A percentile compares a stretch with the other conserved stretches of the same genome.
Conservation (phyloP, 2,888 invertebrate species). For the Eilema sororculum region DNA sequence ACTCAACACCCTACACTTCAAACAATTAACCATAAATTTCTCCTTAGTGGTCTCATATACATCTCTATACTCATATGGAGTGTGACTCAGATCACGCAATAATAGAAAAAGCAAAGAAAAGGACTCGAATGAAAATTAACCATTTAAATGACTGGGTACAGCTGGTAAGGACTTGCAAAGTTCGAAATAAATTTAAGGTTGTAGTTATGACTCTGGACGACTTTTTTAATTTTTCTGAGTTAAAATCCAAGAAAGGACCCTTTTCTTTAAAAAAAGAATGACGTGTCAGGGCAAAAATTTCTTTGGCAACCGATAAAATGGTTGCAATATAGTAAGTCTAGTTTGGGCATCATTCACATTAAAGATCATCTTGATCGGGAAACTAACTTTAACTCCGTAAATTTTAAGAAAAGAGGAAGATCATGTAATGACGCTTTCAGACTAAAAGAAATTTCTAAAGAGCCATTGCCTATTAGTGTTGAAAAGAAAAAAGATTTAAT, state of each 20-base stretch:
- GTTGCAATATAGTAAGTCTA: constrained; percentile 11
- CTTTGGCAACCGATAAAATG: constrained; percentile 13
- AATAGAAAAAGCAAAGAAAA: no score
- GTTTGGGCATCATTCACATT: constrained; percentile 10
- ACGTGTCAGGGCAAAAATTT: no score
- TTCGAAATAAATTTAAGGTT: constrained; percentile 6
- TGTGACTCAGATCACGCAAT: no score
- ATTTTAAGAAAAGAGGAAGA: constrained; percentile 18
- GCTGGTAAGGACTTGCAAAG: constrained; percentile 19
- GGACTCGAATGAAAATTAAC: constrained; percentile 6
- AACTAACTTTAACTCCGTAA: neutral
- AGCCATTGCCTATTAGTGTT: neutral
- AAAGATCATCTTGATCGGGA: neutral
- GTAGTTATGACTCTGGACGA: no score
- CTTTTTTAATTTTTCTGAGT: no score
- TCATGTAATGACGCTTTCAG: constrained; percentile 3
- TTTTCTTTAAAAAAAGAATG: no score
- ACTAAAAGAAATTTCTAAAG: constrained; percentile 15
- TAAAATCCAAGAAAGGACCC: no score
- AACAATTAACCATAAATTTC: no score
- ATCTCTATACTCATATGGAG: no score
- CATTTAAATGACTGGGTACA: constrained; percentile 24
- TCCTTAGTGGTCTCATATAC: no score
- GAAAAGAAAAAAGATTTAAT: constrained; percentile 25
- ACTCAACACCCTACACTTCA: no score